These are phyloP conservation scores for Rissa tridactyla DNA, from an alignment of 2,113 vertebrate species.

Conservation along the genomic window DNA sequence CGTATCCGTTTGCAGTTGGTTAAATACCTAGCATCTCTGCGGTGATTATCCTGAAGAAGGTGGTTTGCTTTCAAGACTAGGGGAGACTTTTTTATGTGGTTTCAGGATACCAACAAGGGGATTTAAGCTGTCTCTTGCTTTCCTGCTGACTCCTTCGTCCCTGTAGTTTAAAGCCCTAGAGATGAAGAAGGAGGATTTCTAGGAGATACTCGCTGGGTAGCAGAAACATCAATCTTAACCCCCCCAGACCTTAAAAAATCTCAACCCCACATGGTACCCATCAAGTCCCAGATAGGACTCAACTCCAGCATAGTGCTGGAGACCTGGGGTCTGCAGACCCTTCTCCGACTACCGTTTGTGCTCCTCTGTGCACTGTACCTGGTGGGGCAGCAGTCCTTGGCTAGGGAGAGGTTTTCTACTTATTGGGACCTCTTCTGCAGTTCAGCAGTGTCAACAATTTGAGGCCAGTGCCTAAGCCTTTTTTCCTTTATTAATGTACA, in stretches of 20 bases:
- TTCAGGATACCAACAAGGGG: neutral
- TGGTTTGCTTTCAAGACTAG: neutral
- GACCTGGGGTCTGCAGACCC: neutral
- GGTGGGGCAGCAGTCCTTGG: neutral
- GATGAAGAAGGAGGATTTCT: neutral
- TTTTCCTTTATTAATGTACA: neutral
- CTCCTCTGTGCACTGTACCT: fast-evolving
- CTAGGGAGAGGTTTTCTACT: neutral
- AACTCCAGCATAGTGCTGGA: neutral
- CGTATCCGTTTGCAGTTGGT: neutral
- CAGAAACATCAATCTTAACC: neutral
- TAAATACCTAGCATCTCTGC: neutral
- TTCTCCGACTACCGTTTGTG: neutral
- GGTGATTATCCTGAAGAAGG: neutral
- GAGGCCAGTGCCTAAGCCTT: neutral
- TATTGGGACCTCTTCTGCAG: neutral
- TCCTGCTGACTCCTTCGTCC: neutral
- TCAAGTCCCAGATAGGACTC: neutral
- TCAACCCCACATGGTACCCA: fast-evolving
- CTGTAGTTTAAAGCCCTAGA: neutral
- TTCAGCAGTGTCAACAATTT: neutral
- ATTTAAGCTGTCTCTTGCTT: neutral
- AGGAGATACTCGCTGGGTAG: neutral
- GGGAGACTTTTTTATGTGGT: neutral
- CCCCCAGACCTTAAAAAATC: neutral